These are phyloP conservation scores for Pangasius mekongensis DNA, from an alignment of 2,797 vertebrate species.

Conservation along the genomic window DNA sequence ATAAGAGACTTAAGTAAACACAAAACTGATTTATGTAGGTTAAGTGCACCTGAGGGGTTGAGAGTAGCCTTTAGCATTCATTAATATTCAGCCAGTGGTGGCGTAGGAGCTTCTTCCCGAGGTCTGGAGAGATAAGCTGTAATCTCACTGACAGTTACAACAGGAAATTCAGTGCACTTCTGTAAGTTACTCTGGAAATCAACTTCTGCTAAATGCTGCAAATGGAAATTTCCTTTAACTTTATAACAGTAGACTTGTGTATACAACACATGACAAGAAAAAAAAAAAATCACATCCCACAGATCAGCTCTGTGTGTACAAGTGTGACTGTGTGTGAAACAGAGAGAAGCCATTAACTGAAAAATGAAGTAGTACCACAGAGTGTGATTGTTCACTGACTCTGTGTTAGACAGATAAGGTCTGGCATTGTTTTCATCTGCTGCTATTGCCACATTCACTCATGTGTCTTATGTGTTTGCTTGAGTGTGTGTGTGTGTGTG, in stretches of 20 bases:
- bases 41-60: not conserved
- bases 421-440: slow-evolving; percentile 8
- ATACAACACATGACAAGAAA: not conserved
- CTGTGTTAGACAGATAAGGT: not conserved
- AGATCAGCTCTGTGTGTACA: slow-evolving; percentile 14
- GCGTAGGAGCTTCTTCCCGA: not conserved
- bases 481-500: no score
- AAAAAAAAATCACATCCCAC: not conserved
- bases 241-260: slow-evolving; percentile 2
- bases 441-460: not conserved
- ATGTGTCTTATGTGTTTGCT: not conserved
- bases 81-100: slow-evolving; percentile 21
- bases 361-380: not conserved
- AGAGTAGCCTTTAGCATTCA: not conserved
- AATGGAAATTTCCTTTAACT: slow-evolving; percentile 11
- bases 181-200: not conserved
- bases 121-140: slow-evolving; percentile 25
- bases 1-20: not conserved
- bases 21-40: not conserved
- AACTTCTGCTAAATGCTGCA: slow-evolving; percentile 1
- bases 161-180: slow-evolving; percentile 23
- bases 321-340: not conserved
- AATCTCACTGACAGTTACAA: slow-evolving; percentile 36
- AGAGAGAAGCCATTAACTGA: not conserved
- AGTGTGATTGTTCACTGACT: not conserved